Conservation (phyloP, 2,888 invertebrate species). For the Caenorhabditis drosophilae region DNA sequence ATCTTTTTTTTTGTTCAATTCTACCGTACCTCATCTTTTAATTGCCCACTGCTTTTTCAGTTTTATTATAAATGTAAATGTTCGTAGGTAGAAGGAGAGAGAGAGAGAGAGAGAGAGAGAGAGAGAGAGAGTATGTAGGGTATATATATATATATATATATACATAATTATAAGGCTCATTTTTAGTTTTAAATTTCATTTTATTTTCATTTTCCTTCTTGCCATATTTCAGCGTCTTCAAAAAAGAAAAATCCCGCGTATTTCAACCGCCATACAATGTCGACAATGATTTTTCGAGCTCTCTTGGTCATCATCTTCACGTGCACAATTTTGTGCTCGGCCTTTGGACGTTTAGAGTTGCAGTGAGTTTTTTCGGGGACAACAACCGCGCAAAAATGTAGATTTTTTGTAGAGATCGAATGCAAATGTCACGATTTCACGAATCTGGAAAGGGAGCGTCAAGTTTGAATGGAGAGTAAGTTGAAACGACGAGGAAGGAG, state of each 20-base stretch:
- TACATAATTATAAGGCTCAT: too few species aligned
- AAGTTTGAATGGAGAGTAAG: slow-evolving; percentile 24
- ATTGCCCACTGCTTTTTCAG: too few species aligned
- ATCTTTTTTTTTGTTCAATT: too few species aligned
- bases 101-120: too few species aligned
- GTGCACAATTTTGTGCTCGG: slow-evolving; percentile 12
- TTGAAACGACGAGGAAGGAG: not conserved
- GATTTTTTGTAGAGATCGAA: slow-evolving; percentile 20
- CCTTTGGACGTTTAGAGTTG: slow-evolving; percentile 31
- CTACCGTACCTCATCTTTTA: too few species aligned
- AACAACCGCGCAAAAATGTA: not conserved
- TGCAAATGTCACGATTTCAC: slow-evolving; percentile 38
- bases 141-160: too few species aligned
- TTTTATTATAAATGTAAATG: too few species aligned
- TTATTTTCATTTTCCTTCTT: not conserved
- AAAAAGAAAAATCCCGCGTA: not conserved
- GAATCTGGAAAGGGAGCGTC: slow-evolving; percentile 32
- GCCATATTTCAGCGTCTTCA: not conserved
- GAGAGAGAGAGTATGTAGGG: too few species aligned
- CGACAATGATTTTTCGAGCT: slow-evolving; percentile 7
- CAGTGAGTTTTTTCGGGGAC: slow-evolving; percentile 8
- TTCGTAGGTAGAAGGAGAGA: too few species aligned
- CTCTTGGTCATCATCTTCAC: slow-evolving; percentile 18
- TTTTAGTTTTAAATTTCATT: not conserved
- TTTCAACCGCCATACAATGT: not conserved